These are phyloP conservation scores for Melieria omissa DNA, from an alignment of 2,888 invertebrate genomes.

Conservation along the genomic window DNA sequence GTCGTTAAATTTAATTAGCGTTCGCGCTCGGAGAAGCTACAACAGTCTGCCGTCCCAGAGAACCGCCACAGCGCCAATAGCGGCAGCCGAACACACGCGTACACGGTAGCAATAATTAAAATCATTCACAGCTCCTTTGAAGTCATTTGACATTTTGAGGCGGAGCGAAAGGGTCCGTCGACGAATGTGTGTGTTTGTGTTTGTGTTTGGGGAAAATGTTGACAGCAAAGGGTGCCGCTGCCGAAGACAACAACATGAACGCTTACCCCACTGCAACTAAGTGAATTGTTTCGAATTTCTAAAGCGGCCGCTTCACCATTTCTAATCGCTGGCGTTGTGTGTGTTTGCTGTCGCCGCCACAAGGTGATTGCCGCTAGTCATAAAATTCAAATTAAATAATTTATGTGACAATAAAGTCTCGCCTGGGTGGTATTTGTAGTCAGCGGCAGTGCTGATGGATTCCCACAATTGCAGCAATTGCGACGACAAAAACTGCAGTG, in stretches of 20 bases:
- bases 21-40: constrained; percentile 44
- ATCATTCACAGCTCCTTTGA: constrained; percentile 56
- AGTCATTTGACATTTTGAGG: constrained; percentile 40
- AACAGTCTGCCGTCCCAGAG: constrained; percentile 13
- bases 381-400: constrained; percentile 46
- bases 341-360: constrained; percentile 34
- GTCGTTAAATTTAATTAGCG: constrained; percentile 61
- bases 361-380: constrained; percentile 43
- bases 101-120: constrained; percentile 54
- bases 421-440: constrained; percentile 36
- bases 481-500: no score
- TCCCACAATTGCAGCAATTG: no score
- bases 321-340: no score
- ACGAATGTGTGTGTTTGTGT: no score
- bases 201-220: no score
- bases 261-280: no score
- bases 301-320: no score
- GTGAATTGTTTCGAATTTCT: no score
- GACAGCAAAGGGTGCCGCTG: no score
- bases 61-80: constrained; percentile 24
- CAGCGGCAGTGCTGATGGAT: neutral
- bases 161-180: constrained; percentile 13
- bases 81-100: constrained; percentile 26
- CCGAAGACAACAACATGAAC: no score
- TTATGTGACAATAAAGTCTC: constrained; percentile 38